Evolutionary conservation across 1,140 invertebrate genomes (phyloP), one percentile per base, ranked within the genome.

Genomic region (Sitophilus oryzae): DNA sequence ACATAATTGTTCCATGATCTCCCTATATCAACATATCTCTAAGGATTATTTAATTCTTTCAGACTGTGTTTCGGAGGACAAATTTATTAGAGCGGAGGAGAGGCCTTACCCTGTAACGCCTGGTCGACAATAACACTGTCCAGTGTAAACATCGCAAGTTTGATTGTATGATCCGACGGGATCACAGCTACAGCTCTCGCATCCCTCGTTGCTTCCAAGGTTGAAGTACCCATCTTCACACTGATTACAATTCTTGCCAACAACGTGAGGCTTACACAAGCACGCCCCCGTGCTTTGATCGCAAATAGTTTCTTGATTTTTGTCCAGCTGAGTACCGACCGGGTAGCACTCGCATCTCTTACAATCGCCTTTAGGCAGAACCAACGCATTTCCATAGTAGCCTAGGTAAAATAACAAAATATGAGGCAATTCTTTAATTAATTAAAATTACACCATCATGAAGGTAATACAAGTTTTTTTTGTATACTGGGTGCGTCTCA

Each of bases 141-240:
- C 92, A n/a, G 79, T 84, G 35, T 76, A 68, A 0, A 84, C 67
- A 63, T 96, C 80, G 64, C 93, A 96, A 4, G 88, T 89, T 2
- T 80, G 76, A 69, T 93, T 93, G 59, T 81, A 78, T 2, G 91
- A 91, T 4, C 93, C 93, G 60, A 91, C 79, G 0, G 83, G 72
- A 73, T 96, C 87, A 69, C 93, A 96, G 53, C 88, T 82, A 60
- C 93, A 96, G 14, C 83, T 72, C 52, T 85, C 80, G 68, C 93
- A 96, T 5, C 93, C 93, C 70, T 88, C 82, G 2, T 88, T 88
- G 48, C 86, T 90, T 6, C 78, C 73, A 49, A 94, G 84, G 59
- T 93, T 85, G 65, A 82, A 94, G 71, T 83, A 93, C 0, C 91
- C 91, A 44, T 88, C 80, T 63, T 88, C 82, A 69, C 94, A 98